A percentile compares a stretch with the other conserved stretches of the same genome.
Conservation (phyloP, 2,113 vertebrate genomes). For the Scopus umbretta region DNA sequence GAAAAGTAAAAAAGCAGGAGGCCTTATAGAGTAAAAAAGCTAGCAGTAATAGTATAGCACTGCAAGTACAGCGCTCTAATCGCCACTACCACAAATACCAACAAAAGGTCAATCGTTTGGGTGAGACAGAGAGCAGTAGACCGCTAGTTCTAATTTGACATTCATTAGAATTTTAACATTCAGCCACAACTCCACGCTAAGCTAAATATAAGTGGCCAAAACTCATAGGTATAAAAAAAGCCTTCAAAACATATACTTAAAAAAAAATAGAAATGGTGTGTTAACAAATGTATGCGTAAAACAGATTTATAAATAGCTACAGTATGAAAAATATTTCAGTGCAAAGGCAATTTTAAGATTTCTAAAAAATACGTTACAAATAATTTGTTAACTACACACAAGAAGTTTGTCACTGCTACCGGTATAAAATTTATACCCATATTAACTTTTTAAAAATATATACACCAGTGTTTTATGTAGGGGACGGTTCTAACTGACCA, state of each 20-base stretch:
- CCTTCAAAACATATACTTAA: conserved; percentile 73
- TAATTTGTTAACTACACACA: conserved; percentile 73
- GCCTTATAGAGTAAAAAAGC: not conserved
- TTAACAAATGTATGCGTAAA: conserved; percentile 71
- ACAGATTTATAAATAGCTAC: conserved; percentile 76
- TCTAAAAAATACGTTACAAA: conserved; percentile 80
- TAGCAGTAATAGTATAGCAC: not conserved
- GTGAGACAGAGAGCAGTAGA: not conserved
- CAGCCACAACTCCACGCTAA: conserved; percentile 29
- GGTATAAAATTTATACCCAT: conserved; percentile 54
- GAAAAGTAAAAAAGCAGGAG: conserved; percentile 43
- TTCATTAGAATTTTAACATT: conserved; percentile 49
- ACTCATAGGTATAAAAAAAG: conserved; percentile 70
- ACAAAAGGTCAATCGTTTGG: not conserved
- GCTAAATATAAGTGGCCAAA: conserved; percentile 65
- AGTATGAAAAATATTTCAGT: conserved; percentile 80
- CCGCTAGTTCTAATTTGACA: conserved; percentile 32
- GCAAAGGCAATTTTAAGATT: conserved; percentile 77
- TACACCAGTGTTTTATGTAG: conserved; percentile 60
- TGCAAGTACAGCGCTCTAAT: not conserved
- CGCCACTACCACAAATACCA: not conserved
- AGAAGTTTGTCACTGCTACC: conserved; percentile 63
- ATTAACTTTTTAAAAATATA: conserved; percentile 63
- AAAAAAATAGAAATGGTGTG: conserved; percentile 69
- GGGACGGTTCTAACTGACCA: conserved; percentile 31